A percentile compares a stretch with the other conserved stretches of the same genome.
Evolutionary conservation across 2,888 invertebrate species (phyloP).

Genomic region (Marronus borbonicus): DNA sequence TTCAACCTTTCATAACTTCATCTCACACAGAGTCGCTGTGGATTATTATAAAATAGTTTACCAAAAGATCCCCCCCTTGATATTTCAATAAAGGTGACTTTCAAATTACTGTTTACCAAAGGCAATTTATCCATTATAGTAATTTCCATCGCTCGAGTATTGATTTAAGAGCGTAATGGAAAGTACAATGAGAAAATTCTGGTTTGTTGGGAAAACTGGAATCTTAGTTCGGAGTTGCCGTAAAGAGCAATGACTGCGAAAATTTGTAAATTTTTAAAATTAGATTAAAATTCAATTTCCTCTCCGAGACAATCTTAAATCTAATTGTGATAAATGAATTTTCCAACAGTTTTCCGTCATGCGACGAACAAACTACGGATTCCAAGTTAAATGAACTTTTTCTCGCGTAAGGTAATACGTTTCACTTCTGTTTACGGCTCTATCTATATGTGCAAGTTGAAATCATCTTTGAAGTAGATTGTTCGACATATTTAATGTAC

Average conservation of each 20-base stretch:
- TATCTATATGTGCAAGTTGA: background rate
- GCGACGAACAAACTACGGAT: conserved; percentile 24
- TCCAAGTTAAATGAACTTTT: conserved; percentile 43
- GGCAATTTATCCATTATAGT: background rate
- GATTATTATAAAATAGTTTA: no score
- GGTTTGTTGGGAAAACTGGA: conserved; percentile 4
- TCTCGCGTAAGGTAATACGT: conserved; percentile 2
- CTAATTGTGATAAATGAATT: conserved; percentile 46
- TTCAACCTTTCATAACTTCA: no score
- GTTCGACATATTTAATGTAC: no score
- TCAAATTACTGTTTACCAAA: background rate
- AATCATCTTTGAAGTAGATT: no score
- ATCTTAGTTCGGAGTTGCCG: conserved; percentile 31
- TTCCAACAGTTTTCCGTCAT: conserved; percentile 43
- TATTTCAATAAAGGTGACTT: no score
- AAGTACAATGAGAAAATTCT: conserved; percentile 25
- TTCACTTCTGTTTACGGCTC: background rate
- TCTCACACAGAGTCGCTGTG: no score
- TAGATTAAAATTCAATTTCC: conserved; percentile 52
- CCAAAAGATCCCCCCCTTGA: no score
- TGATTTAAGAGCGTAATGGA: conserved; percentile 22
- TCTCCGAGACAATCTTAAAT: conserved; percentile 43
- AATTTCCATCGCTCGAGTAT: conserved; percentile 3
- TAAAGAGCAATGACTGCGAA: conserved; percentile 45
- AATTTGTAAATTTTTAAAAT: conserved; percentile 52